These are phyloP conservation scores for Pachyseris speciosa DNA, from an alignment of 64 coral and sea anemone species.

Conservation along the genomic window DNA sequence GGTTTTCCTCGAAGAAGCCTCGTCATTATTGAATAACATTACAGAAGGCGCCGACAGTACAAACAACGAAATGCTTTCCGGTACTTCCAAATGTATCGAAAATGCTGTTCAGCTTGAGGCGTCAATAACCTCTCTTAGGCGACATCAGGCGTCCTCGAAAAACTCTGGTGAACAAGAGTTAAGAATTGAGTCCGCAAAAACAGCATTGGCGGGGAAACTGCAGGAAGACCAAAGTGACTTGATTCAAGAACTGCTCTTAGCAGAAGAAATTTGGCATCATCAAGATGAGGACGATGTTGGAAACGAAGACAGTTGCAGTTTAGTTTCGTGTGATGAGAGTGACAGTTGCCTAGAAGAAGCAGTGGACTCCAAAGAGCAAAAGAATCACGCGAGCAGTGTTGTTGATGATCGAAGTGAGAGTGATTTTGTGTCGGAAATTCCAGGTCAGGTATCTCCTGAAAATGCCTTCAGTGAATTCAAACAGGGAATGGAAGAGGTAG, in stretches of 20 bases:
- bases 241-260: not conserved
- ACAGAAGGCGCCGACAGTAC: too few species aligned
- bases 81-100: not conserved
- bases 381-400: not conserved
- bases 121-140: not conserved
- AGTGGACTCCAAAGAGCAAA: not conserved
- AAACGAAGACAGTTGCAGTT: not conserved
- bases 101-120: not conserved
- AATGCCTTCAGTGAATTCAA: not conserved
- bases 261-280: constrained; percentile 23
- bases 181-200: not conserved
- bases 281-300: not conserved
- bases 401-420: not conserved
- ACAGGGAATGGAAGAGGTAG: not conserved
- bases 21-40: not conserved
- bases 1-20: constrained; percentile 40
- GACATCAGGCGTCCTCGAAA: not conserved
- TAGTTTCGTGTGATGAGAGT: not conserved
- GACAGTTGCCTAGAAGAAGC: not conserved
- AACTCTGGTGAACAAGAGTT: not conserved
- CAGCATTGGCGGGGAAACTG: not conserved
- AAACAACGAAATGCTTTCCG: not conserved
- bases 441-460: not conserved
- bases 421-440: not conserved
- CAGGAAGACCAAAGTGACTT: not conserved